Percentiles rank a stretch among this genome's conserved stretches.
These are phyloP conservation scores for Trachymyrmex cornetzi DNA, from an alignment of 1,140 invertebrate species.

Conservation along the genomic window DNA sequence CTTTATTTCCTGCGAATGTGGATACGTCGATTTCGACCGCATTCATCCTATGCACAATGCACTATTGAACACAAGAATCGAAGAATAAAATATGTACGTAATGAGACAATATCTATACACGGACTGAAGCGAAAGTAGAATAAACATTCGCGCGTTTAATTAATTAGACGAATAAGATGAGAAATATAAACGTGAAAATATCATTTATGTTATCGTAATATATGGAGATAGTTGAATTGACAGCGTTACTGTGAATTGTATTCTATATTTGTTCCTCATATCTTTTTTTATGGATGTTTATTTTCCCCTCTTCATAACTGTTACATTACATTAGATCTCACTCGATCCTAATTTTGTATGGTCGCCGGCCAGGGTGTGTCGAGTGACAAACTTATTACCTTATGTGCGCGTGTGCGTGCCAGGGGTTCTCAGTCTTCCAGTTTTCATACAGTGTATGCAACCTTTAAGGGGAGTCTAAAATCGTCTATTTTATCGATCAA, in stretches of 20 bases:
- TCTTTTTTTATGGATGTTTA: background rate
- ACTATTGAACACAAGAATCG: background rate
- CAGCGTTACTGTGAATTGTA: background rate
- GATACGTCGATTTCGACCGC: background rate
- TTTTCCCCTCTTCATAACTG: background rate
- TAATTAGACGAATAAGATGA: background rate
- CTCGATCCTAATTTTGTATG: conserved; percentile 1
- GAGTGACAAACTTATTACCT: conserved; percentile 58
- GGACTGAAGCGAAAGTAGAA: background rate
- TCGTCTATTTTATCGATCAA: too few species aligned
- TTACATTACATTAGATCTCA: conserved; percentile 5
- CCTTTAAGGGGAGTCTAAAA: background rate
- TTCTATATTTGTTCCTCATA: background rate
- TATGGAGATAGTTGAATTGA: background rate
- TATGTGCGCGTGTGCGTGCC: conserved; percentile 13
- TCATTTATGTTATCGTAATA: background rate
- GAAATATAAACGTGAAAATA: background rate
- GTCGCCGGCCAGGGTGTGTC: conserved; percentile 46
- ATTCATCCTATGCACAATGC: background rate
- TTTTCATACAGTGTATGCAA: conserved; percentile 1
- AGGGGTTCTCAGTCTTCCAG: conserved; percentile 58
- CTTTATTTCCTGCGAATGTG: background rate
- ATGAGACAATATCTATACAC: background rate
- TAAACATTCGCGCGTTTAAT: background rate
- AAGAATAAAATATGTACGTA: background rate